phyloP scores from a whole-genome alignment of 2,888 invertebrate species.

The Cantharis nigra region DNA sequence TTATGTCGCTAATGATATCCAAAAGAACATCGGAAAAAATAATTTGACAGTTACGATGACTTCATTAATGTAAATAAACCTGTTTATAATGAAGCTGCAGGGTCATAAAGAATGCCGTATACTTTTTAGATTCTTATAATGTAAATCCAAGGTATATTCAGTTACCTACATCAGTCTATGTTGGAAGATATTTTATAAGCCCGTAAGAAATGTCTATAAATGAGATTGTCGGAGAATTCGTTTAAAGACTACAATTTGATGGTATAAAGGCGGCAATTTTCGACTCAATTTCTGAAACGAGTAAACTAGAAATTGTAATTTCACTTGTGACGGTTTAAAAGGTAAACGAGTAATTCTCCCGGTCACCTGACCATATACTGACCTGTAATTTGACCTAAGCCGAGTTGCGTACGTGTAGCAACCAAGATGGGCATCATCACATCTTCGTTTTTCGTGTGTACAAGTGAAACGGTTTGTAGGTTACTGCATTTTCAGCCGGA shows the following conservation, averaged over 20 bases:
- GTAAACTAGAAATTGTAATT: conserved; percentile 21
- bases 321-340: conserved; percentile 21
- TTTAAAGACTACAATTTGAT: conserved; percentile 8
- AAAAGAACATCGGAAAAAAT: conserved; percentile 7
- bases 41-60: conserved; percentile 27
- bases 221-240: conserved; percentile 6
- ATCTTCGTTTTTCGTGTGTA: conserved; percentile 21
- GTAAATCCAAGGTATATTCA: neutral
- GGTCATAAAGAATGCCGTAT: conserved; percentile 14
- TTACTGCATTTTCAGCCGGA: conserved; percentile 15
- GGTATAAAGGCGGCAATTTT: conserved; percentile 23
- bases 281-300: conserved; percentile 22
- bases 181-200: neutral
- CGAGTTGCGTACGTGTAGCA: conserved; percentile 30
- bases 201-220: neutral
- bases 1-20: conserved; percentile 13
- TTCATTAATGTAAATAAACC: conserved; percentile 28
- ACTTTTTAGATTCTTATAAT: conserved; percentile 5
- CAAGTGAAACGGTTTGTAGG: conserved; percentile 27
- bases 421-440: conserved; percentile 15
- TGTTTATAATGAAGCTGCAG: conserved; percentile 24
- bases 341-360: conserved; percentile 26
- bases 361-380: conserved; percentile 29
- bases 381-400: conserved; percentile 33
- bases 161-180: neutral